Percentiles rank a stretch among this genome's conserved stretches.
These are phyloP conservation scores for Lasioglossum vierecki DNA, from an alignment of 2,888 invertebrate species.

Conservation along the genomic window DNA sequence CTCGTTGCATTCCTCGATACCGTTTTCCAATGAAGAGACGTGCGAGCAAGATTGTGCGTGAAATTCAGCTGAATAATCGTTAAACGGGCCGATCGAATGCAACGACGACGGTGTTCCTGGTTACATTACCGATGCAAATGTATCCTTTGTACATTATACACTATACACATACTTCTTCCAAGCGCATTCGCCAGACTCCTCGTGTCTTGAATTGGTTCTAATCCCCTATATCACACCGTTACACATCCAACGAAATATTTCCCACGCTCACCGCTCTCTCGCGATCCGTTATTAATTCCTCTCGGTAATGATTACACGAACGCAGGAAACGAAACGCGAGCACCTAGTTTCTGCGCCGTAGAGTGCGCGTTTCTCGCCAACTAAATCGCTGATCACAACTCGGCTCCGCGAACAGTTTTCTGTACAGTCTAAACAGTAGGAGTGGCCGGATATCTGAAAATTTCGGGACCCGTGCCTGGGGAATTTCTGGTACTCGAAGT, in stretches of 20 bases:
- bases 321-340: conserved; percentile 9
- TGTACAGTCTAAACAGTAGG: background rate
- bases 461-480: too few relatives aligned
- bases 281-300: background rate
- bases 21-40: background rate
- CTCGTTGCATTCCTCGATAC: background rate
- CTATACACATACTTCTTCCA: conserved; percentile 13
- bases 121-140: conserved; percentile 9
- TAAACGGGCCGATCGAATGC: background rate
- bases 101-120: conserved; percentile 3
- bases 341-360: background rate
- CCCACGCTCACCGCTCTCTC: background rate
- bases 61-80: background rate
- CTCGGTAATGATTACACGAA: conserved; percentile 5
- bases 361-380: background rate
- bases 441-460: too few relatives aligned
- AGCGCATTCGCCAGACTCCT: conserved; percentile 21
- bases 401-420: background rate
- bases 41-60: conserved; percentile 3
- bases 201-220: conserved; percentile 26
- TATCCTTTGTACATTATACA: conserved; percentile 17
- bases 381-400: background rate
- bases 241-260: conserved; percentile 9
- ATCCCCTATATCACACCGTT: conserved; percentile 47
- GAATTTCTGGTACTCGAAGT: too few relatives aligned